Evolutionary conservation across 2,888 invertebrate species (phyloP), one percentile per base, ranked within the genome.

Genomic region (Scaptomyza tumidula): DNA sequence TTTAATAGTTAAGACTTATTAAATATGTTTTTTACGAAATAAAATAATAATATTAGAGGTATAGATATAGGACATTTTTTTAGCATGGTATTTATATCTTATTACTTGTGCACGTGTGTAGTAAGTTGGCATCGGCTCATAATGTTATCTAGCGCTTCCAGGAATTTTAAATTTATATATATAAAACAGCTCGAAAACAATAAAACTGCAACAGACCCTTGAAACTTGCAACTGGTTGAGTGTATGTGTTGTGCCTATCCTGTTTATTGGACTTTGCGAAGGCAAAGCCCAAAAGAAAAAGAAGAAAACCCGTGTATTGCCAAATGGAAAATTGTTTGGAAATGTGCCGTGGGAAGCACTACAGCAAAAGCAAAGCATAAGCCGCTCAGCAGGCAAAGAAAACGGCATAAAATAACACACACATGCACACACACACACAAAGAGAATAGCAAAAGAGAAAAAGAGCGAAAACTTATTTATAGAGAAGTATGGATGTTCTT

Each of bases 261-360:
- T 79, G 65, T 59, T 64, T 61, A 56, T 35, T 63, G 43, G 53
- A 82, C 83, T 83, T 88, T 70, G 57, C 84, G 84, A 85, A 85
- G 84, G 88, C 65, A 80, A 86, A 86, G 84, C 81, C 74, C 66
- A 85, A 88, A 86, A 74, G 79, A 59, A 76, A 78, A 58, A 56
- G 54, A 48, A 54, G 44, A 77, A 68, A 76, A 68, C 53, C 48
- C 49, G 57, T 57, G 49, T 60, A 67, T 73, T 72, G 69, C 43
- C 78, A 78, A 75, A 69, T 63, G 72, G 54, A 61, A 78, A 55
- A 75, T 48, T 69, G 49, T 50, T 62, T 62, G 71, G 64, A 74
- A 86, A 56, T 64, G 60, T 75, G 74, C 78, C 86, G 86, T 88
- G 86, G 81, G 84, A 85, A 84, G 88, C 84, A 67, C 68, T 61